Evolutionary conservation across 2,888 invertebrate genomes (phyloP), one percentile per base, ranked within the genome.

Genomic region (Pycnomerus fuliginosus): DNA sequence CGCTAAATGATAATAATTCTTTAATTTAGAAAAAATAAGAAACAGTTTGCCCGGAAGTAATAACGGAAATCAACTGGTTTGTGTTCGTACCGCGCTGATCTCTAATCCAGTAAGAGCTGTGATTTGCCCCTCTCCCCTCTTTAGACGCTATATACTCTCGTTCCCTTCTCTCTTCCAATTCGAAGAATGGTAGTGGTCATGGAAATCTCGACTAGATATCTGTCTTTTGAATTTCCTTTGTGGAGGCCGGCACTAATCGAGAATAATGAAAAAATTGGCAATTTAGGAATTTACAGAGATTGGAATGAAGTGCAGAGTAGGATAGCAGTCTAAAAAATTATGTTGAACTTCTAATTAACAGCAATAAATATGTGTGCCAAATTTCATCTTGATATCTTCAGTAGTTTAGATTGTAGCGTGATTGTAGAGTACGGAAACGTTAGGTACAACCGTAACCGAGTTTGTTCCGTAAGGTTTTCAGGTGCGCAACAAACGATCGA

Each of bases 191-290:
- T 46, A 46, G 46, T 41, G 46, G 46, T 46, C 46, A 41, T 42
- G 36, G 42, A 46, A 42, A 41, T 37, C 32, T 41, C 42, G 37
- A 46, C 46, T 46, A n/a, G n/a, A n/a, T n/a, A 46, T 46, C 46
- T 46, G 41, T 41, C 39, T 46, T 39, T 37, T 46, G 32, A 32
- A 42, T 46, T 46, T 41, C 46, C 46, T 46, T 46, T 46, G 41
- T 23, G 41, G 42, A 46, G 27, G 37, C 46, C 46, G 46, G 42
- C 46, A 41, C 31, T 43, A n/a, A n/a, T n/a, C n/a, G n/a, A n/a
- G n/a, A n/a, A n/a, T n/a, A n/a, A n/a, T n/a, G n/a, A n/a, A n/a
- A n/a, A n/a, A n/a, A n/a, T n/a, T n/a, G n/a, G n/a, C n/a, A n/a
- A n/a, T n/a, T n/a, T n/a, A n/a, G n/a, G n/a, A n/a, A n/a, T n/a